Evolutionary conservation across 2,888 invertebrate genomes (phyloP).

Genomic region (Esperia sulphurella): DNA sequence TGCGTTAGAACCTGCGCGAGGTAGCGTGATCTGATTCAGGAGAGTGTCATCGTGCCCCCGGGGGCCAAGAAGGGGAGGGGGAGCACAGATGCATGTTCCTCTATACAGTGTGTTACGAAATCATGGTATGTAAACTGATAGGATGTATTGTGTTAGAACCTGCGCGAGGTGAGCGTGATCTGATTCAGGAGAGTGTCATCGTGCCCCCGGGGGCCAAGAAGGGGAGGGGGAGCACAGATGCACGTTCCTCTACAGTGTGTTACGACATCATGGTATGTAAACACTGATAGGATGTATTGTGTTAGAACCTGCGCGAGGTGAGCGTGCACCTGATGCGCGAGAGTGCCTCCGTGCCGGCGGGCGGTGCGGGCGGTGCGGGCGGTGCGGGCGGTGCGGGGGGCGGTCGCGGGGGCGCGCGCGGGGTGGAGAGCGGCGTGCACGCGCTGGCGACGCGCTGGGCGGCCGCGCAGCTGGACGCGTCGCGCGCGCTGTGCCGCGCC

Average conservation of each 20-base stretch:
- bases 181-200: conserved; percentile 81
- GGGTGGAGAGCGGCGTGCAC: conserved; percentile 80
- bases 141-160: conserved; percentile 77
- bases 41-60: no score
- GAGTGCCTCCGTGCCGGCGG: conserved; percentile 75
- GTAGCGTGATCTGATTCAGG: conserved; percentile 88
- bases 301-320: conserved; percentile 90
- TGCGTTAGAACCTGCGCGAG: conserved; percentile 88
- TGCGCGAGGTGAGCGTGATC: conserved; percentile 90
- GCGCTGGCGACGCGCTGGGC: conserved; percentile 90
- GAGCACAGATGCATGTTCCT: no score
- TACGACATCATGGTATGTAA: no score
- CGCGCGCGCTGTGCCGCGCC: conserved; percentile 87
- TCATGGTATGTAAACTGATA: neutral
- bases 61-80: no score
- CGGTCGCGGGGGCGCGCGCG: conserved; percentile 67
- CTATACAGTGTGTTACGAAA: no score
- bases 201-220: conserved; percentile 62
- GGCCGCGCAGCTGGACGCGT: conserved; percentile 88
- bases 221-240: no score
- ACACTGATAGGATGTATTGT: conserved; percentile 11
- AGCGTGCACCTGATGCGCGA: conserved; percentile 87
- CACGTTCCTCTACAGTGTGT: no score
- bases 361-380: conserved; percentile 77
- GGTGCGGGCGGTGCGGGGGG: conserved; percentile 58